These are phyloP conservation scores for Oryzias celebensis DNA, from an alignment of 2,113 vertebrate species.

Conservation along the genomic window DNA sequence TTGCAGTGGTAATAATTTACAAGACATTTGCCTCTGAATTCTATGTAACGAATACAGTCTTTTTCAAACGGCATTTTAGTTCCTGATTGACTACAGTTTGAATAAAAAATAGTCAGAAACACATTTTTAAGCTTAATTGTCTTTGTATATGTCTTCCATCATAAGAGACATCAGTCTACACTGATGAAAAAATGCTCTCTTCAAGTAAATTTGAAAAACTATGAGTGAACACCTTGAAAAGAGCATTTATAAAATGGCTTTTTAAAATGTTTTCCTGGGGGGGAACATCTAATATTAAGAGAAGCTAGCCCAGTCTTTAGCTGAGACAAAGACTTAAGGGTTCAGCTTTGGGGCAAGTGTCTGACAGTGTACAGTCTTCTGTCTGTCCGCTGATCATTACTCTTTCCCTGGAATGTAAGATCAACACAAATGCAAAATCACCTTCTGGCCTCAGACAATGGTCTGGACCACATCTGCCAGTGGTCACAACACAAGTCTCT, in stretches of 20 bases:
- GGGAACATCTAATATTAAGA: constrained; percentile 43
- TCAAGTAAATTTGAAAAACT: constrained; percentile 35
- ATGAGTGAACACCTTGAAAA: constrained; percentile 48
- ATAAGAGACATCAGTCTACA: constrained; percentile 8
- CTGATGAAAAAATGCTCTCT: constrained; percentile 39
- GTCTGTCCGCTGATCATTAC: constrained; percentile 51
- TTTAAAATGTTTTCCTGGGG: constrained; percentile 50
- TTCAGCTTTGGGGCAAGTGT: constrained; percentile 46
- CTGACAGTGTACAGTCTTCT: constrained; percentile 40
- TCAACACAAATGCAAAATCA: constrained; percentile 49
- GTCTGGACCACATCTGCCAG: constrained; percentile 48
- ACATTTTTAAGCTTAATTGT: no score
- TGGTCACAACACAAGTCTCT: constrained; percentile 46
- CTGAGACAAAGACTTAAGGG: constrained; percentile 56
- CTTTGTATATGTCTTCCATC: no score
- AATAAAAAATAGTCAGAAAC: no score
- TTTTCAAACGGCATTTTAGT: no score
- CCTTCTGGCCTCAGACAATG: constrained; percentile 53
- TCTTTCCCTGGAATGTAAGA: constrained; percentile 49
- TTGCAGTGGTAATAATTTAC: no score
- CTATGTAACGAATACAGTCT: no score
- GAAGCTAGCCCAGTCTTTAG: constrained; percentile 35
- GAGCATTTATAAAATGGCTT: constrained; percentile 25
- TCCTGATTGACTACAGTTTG: no score
- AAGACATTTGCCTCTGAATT: no score